These are phyloP conservation scores for Cirrhinus molitorella DNA, from an alignment of 2,797 vertebrate species.

Conservation along the genomic window DNA sequence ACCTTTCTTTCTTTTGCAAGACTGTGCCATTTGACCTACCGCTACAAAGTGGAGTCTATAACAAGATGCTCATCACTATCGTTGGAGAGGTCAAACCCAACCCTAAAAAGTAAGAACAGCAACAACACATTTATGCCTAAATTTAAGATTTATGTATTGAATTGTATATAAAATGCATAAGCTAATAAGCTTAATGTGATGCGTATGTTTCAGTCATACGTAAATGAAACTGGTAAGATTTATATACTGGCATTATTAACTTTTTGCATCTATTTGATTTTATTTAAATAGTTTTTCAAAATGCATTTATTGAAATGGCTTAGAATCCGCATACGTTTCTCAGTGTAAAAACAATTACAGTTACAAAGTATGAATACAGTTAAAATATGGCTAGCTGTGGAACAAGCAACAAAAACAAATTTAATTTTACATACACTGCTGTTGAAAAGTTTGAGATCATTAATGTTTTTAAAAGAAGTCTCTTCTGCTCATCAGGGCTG, in stretches of 20 bases:
- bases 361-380: not conserved
- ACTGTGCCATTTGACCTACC: slow-evolving; percentile 59
- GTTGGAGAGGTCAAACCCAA: slow-evolving; percentile 59
- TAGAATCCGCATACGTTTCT: not conserved
- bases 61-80: slow-evolving; percentile 68
- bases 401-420: not conserved
- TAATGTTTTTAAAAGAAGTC: too few species aligned
- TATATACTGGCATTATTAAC: not conserved
- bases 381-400: not conserved
- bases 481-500: too few species aligned
- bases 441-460: too few species aligned
- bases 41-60: slow-evolving; percentile 58
- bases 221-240: not conserved
- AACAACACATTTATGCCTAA: not conserved
- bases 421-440: not conserved
- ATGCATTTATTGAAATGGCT: not conserved
- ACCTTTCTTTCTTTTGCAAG: slow-evolving; percentile 49
- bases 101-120: slow-evolving; percentile 51
- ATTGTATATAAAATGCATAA: not conserved
- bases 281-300: not conserved
- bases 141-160: not conserved
- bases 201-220: not conserved
- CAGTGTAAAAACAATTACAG: not conserved
- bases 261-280: not conserved
- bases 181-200: not conserved